Evolutionary conservation across 2,113 vertebrate genomes (phyloP).

Genomic region (Thalassoma bifasciatum): DNA sequence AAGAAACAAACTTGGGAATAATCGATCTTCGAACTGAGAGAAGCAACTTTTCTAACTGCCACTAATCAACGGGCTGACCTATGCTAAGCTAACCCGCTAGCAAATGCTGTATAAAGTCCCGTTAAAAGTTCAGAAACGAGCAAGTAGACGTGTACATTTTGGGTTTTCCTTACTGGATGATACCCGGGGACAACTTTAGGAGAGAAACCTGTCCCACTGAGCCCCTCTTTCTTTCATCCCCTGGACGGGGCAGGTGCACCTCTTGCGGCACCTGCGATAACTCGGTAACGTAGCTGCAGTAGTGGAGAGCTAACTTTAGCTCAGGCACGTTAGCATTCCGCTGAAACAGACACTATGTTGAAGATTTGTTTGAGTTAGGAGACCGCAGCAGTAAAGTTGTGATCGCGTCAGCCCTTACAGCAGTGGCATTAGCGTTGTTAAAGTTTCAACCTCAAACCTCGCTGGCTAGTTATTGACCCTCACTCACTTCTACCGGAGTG

Average conservation of each 20-base stretch:
- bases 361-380: neutral
- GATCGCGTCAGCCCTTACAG: neutral
- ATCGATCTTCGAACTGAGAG: slow-evolving; percentile 40
- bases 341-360: neutral
- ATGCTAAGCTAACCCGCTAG: slow-evolving; percentile 76
- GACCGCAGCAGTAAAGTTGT: neutral
- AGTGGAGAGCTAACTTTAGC: slow-evolving; percentile 62
- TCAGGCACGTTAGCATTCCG: slow-evolving; percentile 20
- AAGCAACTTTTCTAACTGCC: slow-evolving; percentile 60
- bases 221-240: neutral
- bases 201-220: slow-evolving; percentile 5
- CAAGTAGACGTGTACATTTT: neutral
- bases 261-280: slow-evolving; percentile 75
- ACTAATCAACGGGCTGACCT: slow-evolving; percentile 53
- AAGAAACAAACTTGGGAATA: slow-evolving; percentile 37
- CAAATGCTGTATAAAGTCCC: slow-evolving; percentile 25
- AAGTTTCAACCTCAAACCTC: slow-evolving; percentile 11
- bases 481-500: slow-evolving; percentile 47
- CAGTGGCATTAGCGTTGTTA: neutral
- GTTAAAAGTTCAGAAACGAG: slow-evolving; percentile 29
- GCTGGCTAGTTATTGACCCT: slow-evolving; percentile 48
- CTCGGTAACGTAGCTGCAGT: slow-evolving; percentile 50
- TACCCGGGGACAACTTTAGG: neutral
- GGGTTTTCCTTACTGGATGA: neutral
- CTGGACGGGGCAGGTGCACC: slow-evolving; percentile 77